Evolutionary conservation across 2,888 invertebrate species (phyloP).

Genomic region (Byasa hedistus): DNA sequence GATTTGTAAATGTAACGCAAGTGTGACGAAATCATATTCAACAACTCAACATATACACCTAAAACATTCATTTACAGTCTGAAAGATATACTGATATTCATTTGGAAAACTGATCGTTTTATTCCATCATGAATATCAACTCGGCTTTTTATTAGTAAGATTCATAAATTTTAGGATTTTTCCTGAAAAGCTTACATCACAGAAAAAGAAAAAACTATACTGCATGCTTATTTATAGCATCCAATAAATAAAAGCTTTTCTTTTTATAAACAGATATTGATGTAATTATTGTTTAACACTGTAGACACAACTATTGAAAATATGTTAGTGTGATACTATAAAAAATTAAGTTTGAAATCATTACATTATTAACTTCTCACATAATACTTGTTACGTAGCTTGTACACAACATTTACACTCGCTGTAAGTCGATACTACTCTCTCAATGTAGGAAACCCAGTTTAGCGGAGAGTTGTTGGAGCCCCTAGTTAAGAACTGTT

Average conservation of each 20-base stretch:
- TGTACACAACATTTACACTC: constrained; percentile 7
- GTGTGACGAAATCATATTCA: background rate
- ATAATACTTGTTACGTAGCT: background rate
- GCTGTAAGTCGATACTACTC: constrained; percentile 38
- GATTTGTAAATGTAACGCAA: constrained; percentile 9
- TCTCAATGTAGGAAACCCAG: constrained; percentile 66
- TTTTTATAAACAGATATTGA: no score
- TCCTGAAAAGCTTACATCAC: no score
- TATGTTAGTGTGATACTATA: no score
- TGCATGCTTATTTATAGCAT: no score
- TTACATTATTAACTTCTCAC: background rate
- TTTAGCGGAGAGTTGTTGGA: constrained; percentile 71
- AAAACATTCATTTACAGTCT: background rate
- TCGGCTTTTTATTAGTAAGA: no score
- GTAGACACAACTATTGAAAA: no score
- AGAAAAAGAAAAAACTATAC: no score
- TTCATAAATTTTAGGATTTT: no score
- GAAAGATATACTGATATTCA: background rate
- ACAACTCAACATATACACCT: background rate
- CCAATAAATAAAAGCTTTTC: no score
- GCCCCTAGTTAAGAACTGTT: constrained; percentile 71
- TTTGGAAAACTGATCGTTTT: no score
- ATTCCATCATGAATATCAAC: no score
- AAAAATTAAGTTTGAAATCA: background rate
- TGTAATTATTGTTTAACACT: no score